Base-by-base conservation (phyloP, 1,140 invertebrate genomes). In the Condylostylus longicornis region DNA sequence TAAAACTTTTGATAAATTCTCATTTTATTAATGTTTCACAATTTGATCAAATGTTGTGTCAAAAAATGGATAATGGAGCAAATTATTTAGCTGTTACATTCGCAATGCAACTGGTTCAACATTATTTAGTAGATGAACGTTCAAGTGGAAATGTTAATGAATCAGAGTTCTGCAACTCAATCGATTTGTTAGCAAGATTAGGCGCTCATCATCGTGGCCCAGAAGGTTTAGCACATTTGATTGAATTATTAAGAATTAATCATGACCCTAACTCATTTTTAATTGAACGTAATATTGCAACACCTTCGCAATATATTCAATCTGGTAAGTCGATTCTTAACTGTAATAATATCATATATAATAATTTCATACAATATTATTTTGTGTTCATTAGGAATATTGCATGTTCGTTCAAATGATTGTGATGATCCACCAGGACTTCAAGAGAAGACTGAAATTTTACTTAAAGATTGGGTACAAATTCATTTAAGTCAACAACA, bases 391-490 rank as follows among this genome's bases (percentile, higher is more conserved):
- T 22, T 34, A 9, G 9, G 9, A 19, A 34, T 34, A 14, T 23
- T 22, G 8, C 7, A 13, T 21, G 12, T 36, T 28, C 4, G 9
- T 12, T 55, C 84, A 17, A 71, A 83, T 35, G 87, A 94, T 39
- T 89, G 80, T 45, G 88, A 94, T 51, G 93, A 97, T 67, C 90
- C 91, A 12, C 86, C 83, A 5, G 89, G 85, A 9, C 64, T 98
- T 5, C 79, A 88, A 49, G 91, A 96, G 51, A 98, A 97, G 59
- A 94, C 91, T 0, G 93, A 98, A 55, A 87, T 74, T 44, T 63
- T 98, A 2, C 64, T 98, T 6, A 70, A 89, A 12, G 94, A 98
- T 54, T 99, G 95, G 95, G 83, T 97, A 3, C 74, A 70, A 14
- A 77, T 96, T 53, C 61, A 72, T 6, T 66, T 66, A 0, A 68